phyloP scores from a whole-genome alignment of 2,113 vertebrate genomes.

The Uria lomvia region DNA sequence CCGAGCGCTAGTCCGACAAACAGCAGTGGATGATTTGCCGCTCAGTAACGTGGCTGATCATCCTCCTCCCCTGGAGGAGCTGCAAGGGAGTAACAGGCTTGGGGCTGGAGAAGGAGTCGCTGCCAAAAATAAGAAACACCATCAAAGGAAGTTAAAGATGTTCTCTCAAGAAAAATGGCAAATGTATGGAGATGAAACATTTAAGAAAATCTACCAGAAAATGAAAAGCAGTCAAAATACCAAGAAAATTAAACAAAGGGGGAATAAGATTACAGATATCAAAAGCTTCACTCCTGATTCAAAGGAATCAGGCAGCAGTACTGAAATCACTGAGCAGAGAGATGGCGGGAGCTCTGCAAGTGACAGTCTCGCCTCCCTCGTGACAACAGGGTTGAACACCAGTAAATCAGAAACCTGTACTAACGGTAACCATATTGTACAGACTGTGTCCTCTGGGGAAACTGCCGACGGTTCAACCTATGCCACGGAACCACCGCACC shows the following conservation, averaged over 20 bases:
- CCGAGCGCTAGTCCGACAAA: slow-evolving; percentile 88
- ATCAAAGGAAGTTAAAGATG: slow-evolving; percentile 80
- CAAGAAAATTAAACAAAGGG: slow-evolving; percentile 45
- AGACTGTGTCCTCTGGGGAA: neutral
- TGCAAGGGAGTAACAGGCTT: slow-evolving; percentile 33
- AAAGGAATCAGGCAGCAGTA: neutral
- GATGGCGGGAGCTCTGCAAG: neutral
- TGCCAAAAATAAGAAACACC: slow-evolving; percentile 71
- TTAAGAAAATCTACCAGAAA: slow-evolving; percentile 87
- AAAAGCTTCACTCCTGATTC: neutral
- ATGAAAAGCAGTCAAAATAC: slow-evolving; percentile 68
- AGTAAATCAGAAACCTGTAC: neutral
- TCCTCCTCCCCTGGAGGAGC: slow-evolving; percentile 60
- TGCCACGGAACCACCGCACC: neutral
- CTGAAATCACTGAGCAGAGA: neutral
- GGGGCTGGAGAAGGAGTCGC: slow-evolving; percentile 52
- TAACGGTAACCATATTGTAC: neutral
- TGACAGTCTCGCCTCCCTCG: neutral
- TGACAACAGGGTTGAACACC: neutral
- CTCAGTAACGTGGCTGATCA: slow-evolving; percentile 55
- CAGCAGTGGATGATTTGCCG: slow-evolving; percentile 85
- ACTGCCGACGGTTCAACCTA: neutral
- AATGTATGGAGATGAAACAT: slow-evolving; percentile 90
- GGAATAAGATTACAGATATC: neutral
- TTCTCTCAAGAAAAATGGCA: slow-evolving; percentile 96